Evolutionary conservation across 2,797 vertebrate genomes (phyloP).

Genomic region (Phataginus tetradactyla): DNA sequence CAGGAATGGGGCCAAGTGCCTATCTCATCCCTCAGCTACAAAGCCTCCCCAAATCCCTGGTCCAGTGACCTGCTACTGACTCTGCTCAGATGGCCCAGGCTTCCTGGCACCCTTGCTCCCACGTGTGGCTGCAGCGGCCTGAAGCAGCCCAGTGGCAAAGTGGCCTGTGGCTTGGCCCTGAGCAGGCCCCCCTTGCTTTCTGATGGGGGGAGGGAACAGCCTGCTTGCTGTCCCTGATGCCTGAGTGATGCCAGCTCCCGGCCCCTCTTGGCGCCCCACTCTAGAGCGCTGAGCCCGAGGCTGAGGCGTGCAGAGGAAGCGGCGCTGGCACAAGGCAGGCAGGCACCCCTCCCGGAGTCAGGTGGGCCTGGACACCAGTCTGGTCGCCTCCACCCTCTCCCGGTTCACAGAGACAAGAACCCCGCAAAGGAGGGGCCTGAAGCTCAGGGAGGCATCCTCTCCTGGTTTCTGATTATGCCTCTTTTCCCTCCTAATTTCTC

Average conservation of each 20-base stretch:
- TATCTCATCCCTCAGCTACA: background rate
- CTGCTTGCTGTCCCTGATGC: background rate
- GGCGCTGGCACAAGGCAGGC: too few species aligned
- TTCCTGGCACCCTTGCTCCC: background rate
- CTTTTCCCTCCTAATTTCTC: too few species aligned
- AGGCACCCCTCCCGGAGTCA: background rate
- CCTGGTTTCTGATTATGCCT: background rate
- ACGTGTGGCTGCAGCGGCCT: background rate
- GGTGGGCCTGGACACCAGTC: too few species aligned
- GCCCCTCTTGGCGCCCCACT: background rate
- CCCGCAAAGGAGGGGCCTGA: rapidly evolving
- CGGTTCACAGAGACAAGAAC: background rate
- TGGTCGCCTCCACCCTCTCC: background rate
- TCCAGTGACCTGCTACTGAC: background rate
- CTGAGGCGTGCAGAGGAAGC: too few species aligned
- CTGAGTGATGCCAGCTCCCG: background rate
- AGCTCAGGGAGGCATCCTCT: background rate
- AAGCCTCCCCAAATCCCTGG: background rate
- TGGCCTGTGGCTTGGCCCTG: background rate
- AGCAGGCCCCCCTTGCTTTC: background rate
- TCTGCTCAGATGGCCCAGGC: rapidly evolving
- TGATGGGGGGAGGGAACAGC: background rate
- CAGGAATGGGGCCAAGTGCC: background rate
- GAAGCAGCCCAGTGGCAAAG: background rate
- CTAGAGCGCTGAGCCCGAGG: rapidly evolving